Evolutionary conservation across 35 echinoderm and acorn worm species (phyloP).

Genomic region (Anneissia japonica): DNA sequence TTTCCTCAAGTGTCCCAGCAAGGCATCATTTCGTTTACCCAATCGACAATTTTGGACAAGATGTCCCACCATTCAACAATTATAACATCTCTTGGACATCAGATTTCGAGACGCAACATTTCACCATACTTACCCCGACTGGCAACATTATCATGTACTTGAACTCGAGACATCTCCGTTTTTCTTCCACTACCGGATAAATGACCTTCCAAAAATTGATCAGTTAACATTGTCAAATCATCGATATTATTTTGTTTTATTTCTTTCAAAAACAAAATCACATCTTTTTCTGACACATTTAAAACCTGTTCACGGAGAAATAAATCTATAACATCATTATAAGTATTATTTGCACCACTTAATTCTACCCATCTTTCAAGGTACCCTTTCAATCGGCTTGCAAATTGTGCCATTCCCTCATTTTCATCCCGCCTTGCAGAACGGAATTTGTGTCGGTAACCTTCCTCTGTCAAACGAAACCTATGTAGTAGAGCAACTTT

Average conservation of each 20-base stretch:
- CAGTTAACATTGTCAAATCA: conserved; percentile 20
- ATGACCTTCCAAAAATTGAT: conserved; percentile 40
- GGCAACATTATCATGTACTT: background rate
- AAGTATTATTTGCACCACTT: conserved; percentile 3
- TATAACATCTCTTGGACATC: background rate
- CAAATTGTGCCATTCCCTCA: conserved; percentile 28
- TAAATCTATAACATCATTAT: conserved; percentile 35
- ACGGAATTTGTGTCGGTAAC: conserved; percentile 31
- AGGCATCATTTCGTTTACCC: too few relatives aligned
- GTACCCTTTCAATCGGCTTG: conserved; percentile 23
- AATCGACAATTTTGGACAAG: too few relatives aligned
- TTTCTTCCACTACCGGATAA: conserved; percentile 12
- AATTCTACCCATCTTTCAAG: conserved; percentile 38
- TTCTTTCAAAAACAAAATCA: conserved; percentile 43
- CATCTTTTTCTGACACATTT: background rate
- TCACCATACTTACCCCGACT: conserved; percentile 1
- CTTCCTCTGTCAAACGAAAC: conserved; percentile 39
- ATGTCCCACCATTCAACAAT: background rate
- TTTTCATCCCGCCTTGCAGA: conserved; percentile 9
- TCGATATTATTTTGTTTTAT: background rate
- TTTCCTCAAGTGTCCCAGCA: too few relatives aligned
- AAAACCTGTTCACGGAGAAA: conserved; percentile 32
- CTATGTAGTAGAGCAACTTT: conserved; percentile 37
- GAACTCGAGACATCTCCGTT: background rate
- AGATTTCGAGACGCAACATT: background rate